Conservation (phyloP, 1,140 invertebrate genomes). For the Steinernema khuongi region DNA sequence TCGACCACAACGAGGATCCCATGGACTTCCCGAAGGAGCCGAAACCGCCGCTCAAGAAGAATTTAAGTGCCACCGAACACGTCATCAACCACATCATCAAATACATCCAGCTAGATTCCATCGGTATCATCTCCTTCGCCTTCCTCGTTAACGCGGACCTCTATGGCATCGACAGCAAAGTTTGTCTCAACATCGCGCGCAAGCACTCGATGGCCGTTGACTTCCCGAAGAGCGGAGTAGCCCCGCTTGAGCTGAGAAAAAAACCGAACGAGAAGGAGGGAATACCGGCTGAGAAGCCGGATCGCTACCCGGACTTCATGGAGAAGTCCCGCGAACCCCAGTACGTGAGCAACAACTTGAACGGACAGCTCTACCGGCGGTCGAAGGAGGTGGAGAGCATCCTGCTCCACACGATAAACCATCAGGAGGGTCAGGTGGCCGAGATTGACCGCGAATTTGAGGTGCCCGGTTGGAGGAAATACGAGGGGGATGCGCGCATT, state of each 20-base stretch:
- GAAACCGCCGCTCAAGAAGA: constrained; percentile 20
- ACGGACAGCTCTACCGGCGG: constrained; percentile 45
- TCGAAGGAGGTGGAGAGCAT: constrained; percentile 12
- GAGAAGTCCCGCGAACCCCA: constrained; percentile 37
- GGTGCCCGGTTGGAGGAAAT: constrained; percentile 43
- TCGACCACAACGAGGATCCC: constrained; percentile 42
- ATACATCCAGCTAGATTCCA: constrained; percentile 43
- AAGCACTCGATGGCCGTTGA: constrained; percentile 44
- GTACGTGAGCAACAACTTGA: constrained; percentile 42
- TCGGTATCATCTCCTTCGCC: constrained; percentile 41
- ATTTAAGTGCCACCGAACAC: neutral
- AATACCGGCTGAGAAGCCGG: constrained; percentile 27
- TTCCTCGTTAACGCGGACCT: constrained; percentile 40
- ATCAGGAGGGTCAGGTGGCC: neutral
- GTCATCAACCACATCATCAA: constrained; percentile 38
- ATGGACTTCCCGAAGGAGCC: constrained; percentile 40
- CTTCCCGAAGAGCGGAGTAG: constrained; percentile 52
- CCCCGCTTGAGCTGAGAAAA: constrained; percentile 18
- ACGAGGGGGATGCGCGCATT: constrained; percentile 26
- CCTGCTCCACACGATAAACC: neutral
- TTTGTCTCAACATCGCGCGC: constrained; percentile 40
- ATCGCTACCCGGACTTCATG: constrained; percentile 52
- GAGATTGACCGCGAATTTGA: constrained; percentile 30
- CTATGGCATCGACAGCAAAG: constrained; percentile 9
- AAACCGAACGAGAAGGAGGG: neutral